phyloP scores from a whole-genome alignment of 2,888 invertebrate genomes.

The Thymelicus lineola region DNA sequence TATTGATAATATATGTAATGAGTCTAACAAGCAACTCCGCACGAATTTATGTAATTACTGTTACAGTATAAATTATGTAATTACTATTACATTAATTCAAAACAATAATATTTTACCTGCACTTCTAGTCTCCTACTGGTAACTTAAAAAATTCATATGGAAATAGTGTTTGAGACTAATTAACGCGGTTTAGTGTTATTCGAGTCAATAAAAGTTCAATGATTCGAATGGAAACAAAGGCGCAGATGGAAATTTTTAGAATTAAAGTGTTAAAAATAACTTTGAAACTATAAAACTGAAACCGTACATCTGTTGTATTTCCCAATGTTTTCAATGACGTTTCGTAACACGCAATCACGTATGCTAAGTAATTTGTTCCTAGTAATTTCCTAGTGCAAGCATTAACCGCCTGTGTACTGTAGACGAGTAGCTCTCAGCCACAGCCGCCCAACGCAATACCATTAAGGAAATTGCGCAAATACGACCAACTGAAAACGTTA shows the following conservation, averaged over 20 bases:
- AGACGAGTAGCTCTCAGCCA: neutral
- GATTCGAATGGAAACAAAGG: neutral
- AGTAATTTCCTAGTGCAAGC: constrained; percentile 9
- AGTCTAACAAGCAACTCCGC: no score
- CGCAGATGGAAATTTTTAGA: neutral
- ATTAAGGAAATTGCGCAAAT: constrained; percentile 55
- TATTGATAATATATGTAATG: constrained; percentile 1
- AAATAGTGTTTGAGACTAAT: neutral
- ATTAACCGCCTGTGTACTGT: constrained; percentile 10
- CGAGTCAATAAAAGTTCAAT: neutral
- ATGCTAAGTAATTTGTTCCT: constrained; percentile 1
- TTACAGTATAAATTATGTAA: no score
- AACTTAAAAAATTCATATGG: no score
- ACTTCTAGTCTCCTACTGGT: no score
- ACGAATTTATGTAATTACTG: no score
- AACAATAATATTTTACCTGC: no score
- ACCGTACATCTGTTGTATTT: neutral
- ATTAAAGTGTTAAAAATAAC: neutral
- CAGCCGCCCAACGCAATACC: constrained; percentile 22
- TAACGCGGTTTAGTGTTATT: neutral
- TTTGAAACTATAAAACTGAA: no score
- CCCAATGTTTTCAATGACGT: neutral
- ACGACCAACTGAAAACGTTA: constrained; percentile 55
- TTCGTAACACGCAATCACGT: neutral
- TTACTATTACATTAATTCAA: no score